phyloP scores from a whole-genome alignment of 2,888 invertebrate species.

The Clunio marinus region DNA sequence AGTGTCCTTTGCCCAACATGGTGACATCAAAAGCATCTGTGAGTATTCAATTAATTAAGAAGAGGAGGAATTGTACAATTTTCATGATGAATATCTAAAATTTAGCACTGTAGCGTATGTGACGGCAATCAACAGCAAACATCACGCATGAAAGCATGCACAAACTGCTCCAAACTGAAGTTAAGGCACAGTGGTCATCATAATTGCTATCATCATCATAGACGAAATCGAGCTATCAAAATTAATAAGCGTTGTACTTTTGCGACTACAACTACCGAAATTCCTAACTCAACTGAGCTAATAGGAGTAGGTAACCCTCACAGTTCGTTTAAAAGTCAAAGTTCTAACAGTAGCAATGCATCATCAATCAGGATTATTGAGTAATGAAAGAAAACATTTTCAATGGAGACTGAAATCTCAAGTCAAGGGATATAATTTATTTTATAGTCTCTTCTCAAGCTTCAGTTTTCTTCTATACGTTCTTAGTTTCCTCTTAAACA shows the following conservation, averaged over 20 bases:
- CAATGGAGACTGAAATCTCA: not conserved
- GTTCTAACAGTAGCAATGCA: conserved; percentile 42
- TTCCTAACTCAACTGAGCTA: conserved; percentile 31
- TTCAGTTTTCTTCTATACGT: too few relatives aligned
- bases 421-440: too few relatives aligned
- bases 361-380: conserved; percentile 42
- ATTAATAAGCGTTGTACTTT: conserved; percentile 47
- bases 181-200: conserved; percentile 19
- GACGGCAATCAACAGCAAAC: conserved; percentile 28
- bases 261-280: conserved; percentile 44
- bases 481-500: too few relatives aligned
- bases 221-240: conserved; percentile 29
- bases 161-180: conserved; percentile 41
- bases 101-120: conserved; percentile 31
- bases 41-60: conserved; percentile 43
- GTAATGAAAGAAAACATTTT: conserved; percentile 19
- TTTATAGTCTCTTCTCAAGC: too few relatives aligned
- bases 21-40: conserved; percentile 51
- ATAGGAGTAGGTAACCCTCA: conserved; percentile 36
- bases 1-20: conserved; percentile 53
- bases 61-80: not conserved
- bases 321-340: conserved; percentile 41
- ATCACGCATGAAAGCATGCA: conserved; percentile 1
- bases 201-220: conserved; percentile 29
- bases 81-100: not conserved